Conservation (phyloP, 2,888 invertebrate species). For the Serrognathus titanus region DNA sequence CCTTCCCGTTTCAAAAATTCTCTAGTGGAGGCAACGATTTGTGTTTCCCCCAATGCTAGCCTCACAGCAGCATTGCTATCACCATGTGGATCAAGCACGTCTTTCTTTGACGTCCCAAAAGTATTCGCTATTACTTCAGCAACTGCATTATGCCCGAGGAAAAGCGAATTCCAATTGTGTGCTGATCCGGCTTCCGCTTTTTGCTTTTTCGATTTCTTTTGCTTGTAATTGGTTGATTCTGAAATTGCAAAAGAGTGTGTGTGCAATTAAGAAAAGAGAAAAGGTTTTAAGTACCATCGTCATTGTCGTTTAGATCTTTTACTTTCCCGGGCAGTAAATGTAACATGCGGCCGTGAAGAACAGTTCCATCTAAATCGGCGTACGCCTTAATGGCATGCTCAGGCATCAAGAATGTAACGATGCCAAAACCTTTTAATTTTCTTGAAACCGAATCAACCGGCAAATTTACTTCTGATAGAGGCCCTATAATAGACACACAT, state of each 20-base stretch:
- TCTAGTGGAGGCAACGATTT: constrained; percentile 85
- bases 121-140: constrained; percentile 85
- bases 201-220: constrained; percentile 73
- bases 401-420: constrained; percentile 88
- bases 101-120: constrained; percentile 81
- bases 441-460: constrained; percentile 82
- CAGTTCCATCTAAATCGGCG: constrained; percentile 82
- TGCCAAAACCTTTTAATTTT: constrained; percentile 89
- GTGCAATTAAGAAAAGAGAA: background rate
- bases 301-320: constrained; percentile 51
- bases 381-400: constrained; percentile 93
- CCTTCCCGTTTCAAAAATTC: constrained; percentile 84
- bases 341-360: constrained; percentile 87
- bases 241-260: constrained; percentile 18
- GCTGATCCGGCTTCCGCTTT: constrained; percentile 74
- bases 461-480: constrained; percentile 80
- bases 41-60: constrained; percentile 94
- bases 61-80: constrained; percentile 82
- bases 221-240: constrained; percentile 73
- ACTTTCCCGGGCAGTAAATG: constrained; percentile 87
- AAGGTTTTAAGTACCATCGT: constrained; percentile 16
- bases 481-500: constrained; percentile 55
- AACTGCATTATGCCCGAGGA: constrained; percentile 89
- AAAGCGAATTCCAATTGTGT: constrained; percentile 95
- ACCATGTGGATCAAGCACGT: constrained; percentile 54